These are phyloP conservation scores for Hyles lineata DNA, from an alignment of 2,888 invertebrate species.

Conservation along the genomic window DNA sequence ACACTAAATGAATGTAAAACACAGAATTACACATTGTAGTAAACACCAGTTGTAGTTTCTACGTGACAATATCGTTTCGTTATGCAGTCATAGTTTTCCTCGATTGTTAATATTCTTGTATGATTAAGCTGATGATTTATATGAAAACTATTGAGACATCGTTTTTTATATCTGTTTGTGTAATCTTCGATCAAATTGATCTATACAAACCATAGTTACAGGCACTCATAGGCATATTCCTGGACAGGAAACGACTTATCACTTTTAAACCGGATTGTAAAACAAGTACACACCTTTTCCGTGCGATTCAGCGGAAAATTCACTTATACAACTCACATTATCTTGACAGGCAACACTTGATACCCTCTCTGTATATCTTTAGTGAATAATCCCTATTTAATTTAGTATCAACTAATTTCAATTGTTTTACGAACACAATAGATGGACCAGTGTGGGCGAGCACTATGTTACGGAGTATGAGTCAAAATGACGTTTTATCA, in stretches of 20 bases:
- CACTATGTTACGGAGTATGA: constrained; percentile 68
- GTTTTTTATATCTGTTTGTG: neutral
- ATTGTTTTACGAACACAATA: constrained; percentile 34
- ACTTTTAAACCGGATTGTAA: neutral
- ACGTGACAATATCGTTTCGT: neutral
- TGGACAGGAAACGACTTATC: neutral
- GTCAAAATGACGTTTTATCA: constrained; percentile 76
- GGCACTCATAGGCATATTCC: neutral
- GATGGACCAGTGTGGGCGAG: constrained; percentile 56
- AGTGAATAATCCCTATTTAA: constrained; percentile 31
- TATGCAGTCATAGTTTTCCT: neutral
- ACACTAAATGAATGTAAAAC: constrained; percentile 9
- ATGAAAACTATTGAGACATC: neutral
- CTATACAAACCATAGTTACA: neutral
- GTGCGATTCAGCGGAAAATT: constrained; percentile 6
- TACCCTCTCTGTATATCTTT: constrained; percentile 31
- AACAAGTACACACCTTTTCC: constrained; percentile 27
- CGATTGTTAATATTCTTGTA: neutral
- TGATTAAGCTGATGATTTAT: neutral
- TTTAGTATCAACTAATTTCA: constrained; percentile 34
- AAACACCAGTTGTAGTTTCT: neutral
- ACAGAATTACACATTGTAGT: neutral
- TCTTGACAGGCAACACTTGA: constrained; percentile 42
- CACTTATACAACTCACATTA: constrained; percentile 40
- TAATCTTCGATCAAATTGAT: neutral